phyloP scores from a whole-genome alignment of 2,113 vertebrate genomes.

The Lamprotornis superbus region DNA sequence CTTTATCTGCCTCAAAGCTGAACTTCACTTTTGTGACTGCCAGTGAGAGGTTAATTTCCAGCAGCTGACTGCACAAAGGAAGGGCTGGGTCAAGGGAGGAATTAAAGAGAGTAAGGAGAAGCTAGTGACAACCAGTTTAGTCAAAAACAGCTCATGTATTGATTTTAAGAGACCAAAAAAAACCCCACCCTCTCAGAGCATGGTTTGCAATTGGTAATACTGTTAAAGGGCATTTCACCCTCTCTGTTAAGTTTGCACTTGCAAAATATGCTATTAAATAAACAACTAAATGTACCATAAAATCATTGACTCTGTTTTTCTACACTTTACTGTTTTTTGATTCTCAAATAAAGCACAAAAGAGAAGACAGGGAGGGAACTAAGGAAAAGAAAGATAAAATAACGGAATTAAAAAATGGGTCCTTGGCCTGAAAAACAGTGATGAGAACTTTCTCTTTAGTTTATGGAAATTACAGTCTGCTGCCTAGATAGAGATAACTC shows the following conservation, averaged over 20 bases:
- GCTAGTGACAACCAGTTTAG: neutral
- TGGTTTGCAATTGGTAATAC: neutral
- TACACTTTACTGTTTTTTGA: neutral
- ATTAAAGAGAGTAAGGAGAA: neutral
- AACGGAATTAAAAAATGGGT: neutral
- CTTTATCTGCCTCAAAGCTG: neutral
- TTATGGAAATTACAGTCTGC: constrained; percentile 33
- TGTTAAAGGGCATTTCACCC: neutral
- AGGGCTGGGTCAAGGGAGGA: neutral
- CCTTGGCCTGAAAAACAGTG: constrained; percentile 12
- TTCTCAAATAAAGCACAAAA: neutral
- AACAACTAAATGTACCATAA: neutral
- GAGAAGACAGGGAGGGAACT: neutral
- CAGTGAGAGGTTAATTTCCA: neutral
- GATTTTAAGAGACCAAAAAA: neutral
- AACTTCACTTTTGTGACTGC: neutral
- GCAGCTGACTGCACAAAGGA: neutral
- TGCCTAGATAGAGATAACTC: constrained; percentile 38
- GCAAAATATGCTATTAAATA: neutral
- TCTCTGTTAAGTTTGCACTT: neutral
- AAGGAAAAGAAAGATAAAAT: neutral
- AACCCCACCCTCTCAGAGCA: neutral
- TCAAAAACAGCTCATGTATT: neutral
- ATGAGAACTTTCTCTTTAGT: neutral
- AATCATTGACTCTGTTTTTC: neutral